Conservation (phyloP, 2,797 vertebrate species). For the Thalassophryne amazonica region DNA sequence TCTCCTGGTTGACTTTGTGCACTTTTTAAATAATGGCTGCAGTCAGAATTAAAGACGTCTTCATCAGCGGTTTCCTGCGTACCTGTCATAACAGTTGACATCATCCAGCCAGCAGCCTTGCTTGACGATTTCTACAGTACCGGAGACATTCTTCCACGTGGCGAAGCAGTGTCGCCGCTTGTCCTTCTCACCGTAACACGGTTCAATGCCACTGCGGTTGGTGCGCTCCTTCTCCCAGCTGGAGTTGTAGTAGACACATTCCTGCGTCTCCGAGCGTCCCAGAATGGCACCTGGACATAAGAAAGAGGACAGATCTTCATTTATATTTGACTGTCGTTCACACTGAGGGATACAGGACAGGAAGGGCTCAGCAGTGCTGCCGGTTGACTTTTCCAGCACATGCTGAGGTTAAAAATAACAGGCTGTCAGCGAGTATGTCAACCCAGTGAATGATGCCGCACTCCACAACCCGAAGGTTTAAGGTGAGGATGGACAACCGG, state of each 20-base stretch:
- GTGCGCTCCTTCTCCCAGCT: constrained; percentile 96
- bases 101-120: constrained; percentile 99
- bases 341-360: no score
- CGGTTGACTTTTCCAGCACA: background rate
- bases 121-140: constrained; percentile 91
- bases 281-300: constrained; percentile 88
- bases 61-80: background rate
- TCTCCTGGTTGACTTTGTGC: no score
- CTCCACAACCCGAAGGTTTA: no score
- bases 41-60: background rate
- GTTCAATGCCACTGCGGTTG: constrained; percentile 91
- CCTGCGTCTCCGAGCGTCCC: constrained; percentile 93
- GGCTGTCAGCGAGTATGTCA: background rate
- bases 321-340: background rate
- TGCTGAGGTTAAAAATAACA: background rate
- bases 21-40: background rate
- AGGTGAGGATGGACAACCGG: no score
- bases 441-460: background rate
- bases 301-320: background rate
- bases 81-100: constrained; percentile 98
- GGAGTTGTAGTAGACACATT: constrained; percentile 94
- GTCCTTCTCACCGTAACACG: constrained; percentile 91
- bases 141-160: constrained; percentile 96
- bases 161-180: constrained; percentile 96
- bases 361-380: no score